phyloP scores from a whole-genome alignment of 2,888 invertebrate species.

The Lycaena phlaeas region DNA sequence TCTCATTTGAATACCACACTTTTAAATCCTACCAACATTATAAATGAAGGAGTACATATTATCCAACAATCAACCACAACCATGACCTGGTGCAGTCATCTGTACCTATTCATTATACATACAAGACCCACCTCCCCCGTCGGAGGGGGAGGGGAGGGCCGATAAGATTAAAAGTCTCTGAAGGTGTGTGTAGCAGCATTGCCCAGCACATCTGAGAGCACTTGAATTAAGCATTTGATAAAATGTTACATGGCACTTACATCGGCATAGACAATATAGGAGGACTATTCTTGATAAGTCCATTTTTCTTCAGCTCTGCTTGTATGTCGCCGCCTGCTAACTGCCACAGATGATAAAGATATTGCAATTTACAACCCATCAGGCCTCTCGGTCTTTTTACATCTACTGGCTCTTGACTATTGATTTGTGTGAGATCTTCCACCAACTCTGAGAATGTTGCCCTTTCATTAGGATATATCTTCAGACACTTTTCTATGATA shows the following conservation, averaged over 20 bases:
- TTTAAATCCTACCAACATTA: too few relatives aligned
- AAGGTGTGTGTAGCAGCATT: too few relatives aligned
- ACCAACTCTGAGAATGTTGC: constrained; percentile 74
- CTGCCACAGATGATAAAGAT: constrained; percentile 96
- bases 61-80: too few relatives aligned
- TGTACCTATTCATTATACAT: too few relatives aligned
- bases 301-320: constrained; percentile 90
- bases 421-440: constrained; percentile 39
- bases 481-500: constrained; percentile 81
- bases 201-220: too few relatives aligned
- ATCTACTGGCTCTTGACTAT: constrained; percentile 53
- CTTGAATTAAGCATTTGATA: too few relatives aligned
- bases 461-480: constrained; percentile 74
- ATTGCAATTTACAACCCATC: constrained; percentile 77
- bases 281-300: constrained; percentile 88
- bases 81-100: too few relatives aligned
- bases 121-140: too few relatives aligned
- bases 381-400: constrained; percentile 55
- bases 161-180: too few relatives aligned
- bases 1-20: too few relatives aligned
- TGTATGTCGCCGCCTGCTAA: constrained; percentile 96
- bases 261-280: constrained; percentile 86
- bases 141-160: too few relatives aligned
- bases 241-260: constrained; percentile 71
- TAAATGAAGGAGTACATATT: too few relatives aligned